Evolutionary conservation across 2,113 vertebrate species (phyloP), one percentile per base, ranked within the genome.

Genomic region (Pelmatolapia mariae): DNA sequence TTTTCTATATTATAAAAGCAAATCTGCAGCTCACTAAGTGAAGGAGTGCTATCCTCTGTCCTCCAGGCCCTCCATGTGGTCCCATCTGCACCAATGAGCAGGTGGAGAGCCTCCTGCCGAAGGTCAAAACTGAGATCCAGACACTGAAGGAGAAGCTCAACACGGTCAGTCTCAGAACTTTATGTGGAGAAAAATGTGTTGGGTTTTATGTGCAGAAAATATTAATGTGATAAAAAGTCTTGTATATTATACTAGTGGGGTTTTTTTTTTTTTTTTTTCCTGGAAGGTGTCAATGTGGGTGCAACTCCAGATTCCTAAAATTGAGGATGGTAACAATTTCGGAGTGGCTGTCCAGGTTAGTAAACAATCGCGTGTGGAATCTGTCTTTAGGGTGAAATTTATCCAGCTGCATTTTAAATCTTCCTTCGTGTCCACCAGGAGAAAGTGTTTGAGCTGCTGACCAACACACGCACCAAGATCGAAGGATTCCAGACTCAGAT

Each of bases 291-390:
- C 97, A 3, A 97, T 97, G 90, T 98, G 98, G 98, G 89, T 98
- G 56, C 98, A 98, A 38, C 97, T 98, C 10, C 97, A 97, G 89
- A 96, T 98, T 79, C 98, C 98, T 11, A 96, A 94, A 87, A 97
- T 98, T 93, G 98, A 98, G 81, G 98, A 98, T 50, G 98, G 98
- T 1, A 97, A 98, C 92, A 98, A 98, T 92, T 98, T 98, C 84
- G 98, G 98, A n/a, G 98, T 98, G 47, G 97, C 97, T 3, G 97
- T 98, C 13, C 98, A 98, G 97, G 98, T 98, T 10, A 19, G 94
- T 92, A 10, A 50, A 54, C 26, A 9, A 3, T 81, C 7, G 3
- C 3, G 33, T 29, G 16, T 81, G 15, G 26, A 45, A 10, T 40
- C 24, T 57, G 1, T 57, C 13, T 63, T 24, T 71, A 3, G 6